A percentile compares a stretch with the other conserved stretches of the same genome.
Evolutionary conservation across 2,888 invertebrate genomes (phyloP).

Genomic region (Myopa testacea): DNA sequence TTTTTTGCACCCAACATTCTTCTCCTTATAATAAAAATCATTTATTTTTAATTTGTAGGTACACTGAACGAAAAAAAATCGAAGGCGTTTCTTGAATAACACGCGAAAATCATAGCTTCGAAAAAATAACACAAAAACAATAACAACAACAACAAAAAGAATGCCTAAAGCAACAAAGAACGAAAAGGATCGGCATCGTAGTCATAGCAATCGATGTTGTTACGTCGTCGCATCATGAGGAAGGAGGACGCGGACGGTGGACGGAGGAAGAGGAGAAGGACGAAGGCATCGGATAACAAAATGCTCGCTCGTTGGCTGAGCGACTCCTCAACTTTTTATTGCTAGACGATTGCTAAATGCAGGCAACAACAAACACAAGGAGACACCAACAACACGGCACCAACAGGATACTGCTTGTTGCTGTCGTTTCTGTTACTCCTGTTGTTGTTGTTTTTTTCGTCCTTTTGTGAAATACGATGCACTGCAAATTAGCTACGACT

Average conservation of each 20-base stretch:
- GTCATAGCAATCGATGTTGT: neutral
- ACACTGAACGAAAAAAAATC: conserved; percentile 9
- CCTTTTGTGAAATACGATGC: conserved; percentile 52
- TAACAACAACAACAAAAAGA: conserved; percentile 10
- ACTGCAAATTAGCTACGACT: conserved; percentile 32
- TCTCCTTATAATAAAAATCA: too few species aligned
- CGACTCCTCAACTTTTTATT: conserved; percentile 54
- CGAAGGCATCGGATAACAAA: conserved; percentile 32
- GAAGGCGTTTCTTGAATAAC: conserved; percentile 14
- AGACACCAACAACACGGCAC: neutral
- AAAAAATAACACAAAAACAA: neutral
- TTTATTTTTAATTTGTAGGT: conserved; percentile 28
- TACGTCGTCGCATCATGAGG: neutral
- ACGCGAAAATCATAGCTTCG: conserved; percentile 11
- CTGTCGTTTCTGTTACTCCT: conserved; percentile 30
- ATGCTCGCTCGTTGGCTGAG: neutral
- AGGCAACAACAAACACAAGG: neutral
- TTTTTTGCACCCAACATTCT: too few species aligned
- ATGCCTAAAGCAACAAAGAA: neutral
- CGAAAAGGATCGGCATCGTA: neutral
- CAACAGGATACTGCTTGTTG: conserved; percentile 24
- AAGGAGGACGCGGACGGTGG: neutral
- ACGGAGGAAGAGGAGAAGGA: neutral
- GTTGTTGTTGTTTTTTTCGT: conserved; percentile 30
- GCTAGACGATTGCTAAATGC: conserved; percentile 60